These are phyloP conservation scores for Ataeniobius toweri DNA, from an alignment of 2,797 vertebrate species.

Conservation along the genomic window DNA sequence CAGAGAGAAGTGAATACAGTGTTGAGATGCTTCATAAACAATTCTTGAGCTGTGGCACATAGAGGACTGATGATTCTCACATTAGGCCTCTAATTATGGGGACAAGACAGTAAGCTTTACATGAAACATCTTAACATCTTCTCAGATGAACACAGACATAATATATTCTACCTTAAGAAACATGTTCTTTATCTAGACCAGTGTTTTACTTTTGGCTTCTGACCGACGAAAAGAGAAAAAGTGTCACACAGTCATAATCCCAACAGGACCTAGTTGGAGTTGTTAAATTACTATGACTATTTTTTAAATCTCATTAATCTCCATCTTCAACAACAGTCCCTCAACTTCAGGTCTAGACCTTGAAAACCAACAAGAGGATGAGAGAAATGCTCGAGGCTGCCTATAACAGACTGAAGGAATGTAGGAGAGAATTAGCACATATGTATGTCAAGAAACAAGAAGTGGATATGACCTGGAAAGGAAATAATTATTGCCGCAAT, in stretches of 20 bases:
- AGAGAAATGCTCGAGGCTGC: slow-evolving; percentile 8
- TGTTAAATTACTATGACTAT: neutral
- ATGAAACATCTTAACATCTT: neutral
- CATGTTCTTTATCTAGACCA: neutral
- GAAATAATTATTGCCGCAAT: slow-evolving; percentile 34
- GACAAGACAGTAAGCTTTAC: neutral
- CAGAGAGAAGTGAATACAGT: neutral
- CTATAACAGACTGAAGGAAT: slow-evolving; percentile 37
- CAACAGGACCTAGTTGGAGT: neutral
- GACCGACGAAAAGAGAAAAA: neutral
- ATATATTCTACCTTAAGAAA: neutral
- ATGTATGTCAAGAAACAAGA: slow-evolving; percentile 13
- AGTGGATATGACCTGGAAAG: slow-evolving; percentile 16
- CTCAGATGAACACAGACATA: neutral
- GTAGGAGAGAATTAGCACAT: slow-evolving; percentile 23
- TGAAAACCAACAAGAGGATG: neutral
- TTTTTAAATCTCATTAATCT: neutral
- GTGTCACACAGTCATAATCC: neutral
- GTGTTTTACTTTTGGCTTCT: neutral
- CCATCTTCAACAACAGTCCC: neutral
- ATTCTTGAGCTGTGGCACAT: neutral
- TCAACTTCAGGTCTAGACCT: neutral
- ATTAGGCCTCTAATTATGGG: neutral
- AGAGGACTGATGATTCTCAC: neutral
- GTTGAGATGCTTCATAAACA: neutral